Conservation (phyloP, 2,113 vertebrate genomes). For the Crocuta crocuta region DNA sequence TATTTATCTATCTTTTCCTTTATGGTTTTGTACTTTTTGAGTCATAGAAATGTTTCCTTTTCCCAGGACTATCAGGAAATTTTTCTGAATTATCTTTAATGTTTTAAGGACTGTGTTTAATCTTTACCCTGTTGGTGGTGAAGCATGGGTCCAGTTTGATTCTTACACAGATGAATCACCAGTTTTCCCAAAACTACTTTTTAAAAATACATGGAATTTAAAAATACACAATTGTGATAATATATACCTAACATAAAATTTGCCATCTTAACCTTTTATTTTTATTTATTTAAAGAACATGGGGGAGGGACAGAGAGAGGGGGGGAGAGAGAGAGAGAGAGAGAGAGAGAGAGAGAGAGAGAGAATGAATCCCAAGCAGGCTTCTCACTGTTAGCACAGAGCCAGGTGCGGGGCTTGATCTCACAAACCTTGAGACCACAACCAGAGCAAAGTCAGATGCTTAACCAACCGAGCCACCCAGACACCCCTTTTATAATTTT, state of each 20-base stretch:
- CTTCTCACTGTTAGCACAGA: too few relatives aligned
- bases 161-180: not conserved
- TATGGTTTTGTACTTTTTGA: slow-evolving; percentile 33
- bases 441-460: too few relatives aligned
- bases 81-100: slow-evolving; percentile 10
- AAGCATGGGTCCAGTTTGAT: slow-evolving; percentile 23
- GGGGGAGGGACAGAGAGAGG: too few relatives aligned
- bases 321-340: too few relatives aligned
- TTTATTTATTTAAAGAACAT: too few relatives aligned
- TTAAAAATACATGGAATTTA: not conserved
- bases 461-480: too few relatives aligned
- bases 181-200: slow-evolving; percentile 26
- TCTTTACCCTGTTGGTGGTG: not conserved
- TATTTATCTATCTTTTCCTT: not conserved
- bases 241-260: not conserved
- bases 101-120: not conserved
- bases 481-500: too few relatives aligned
- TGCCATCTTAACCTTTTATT: not conserved
- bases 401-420: too few relatives aligned
- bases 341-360: too few relatives aligned
- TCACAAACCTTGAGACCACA: too few relatives aligned
- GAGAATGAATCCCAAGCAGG: too few relatives aligned
- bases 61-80: not conserved
- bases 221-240: not conserved
- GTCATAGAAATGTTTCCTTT: slow-evolving; percentile 24